phyloP scores from a whole-genome alignment of 2,113 vertebrate species.

The Promerops cafer region DNA sequence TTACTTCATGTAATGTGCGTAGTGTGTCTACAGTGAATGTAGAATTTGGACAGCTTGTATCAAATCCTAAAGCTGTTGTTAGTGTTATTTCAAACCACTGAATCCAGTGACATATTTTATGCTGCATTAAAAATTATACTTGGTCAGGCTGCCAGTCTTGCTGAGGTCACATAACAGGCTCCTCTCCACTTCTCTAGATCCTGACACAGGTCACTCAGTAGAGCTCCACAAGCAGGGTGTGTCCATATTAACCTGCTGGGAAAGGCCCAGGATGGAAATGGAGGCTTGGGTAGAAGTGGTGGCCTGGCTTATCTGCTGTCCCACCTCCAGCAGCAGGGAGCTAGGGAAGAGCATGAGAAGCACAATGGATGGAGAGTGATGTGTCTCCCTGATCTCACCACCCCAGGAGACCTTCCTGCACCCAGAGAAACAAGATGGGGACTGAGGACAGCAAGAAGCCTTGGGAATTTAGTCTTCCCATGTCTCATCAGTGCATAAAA shows the following conservation, averaged over 20 bases:
- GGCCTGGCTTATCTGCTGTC: background rate
- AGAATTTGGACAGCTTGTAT: background rate
- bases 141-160: background rate
- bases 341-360: background rate
- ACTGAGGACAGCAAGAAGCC: background rate
- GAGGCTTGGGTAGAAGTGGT: background rate
- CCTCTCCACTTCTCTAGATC: background rate
- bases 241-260: background rate
- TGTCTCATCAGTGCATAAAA: background rate
- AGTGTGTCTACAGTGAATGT: background rate
- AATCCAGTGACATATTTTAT: background rate
- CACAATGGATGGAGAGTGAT: background rate
- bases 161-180: background rate
- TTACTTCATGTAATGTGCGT: fast-evolving
- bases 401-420: background rate
- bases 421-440: background rate
- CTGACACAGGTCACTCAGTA: background rate
- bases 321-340: background rate
- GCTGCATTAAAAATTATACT: background rate
- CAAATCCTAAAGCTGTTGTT: background rate
- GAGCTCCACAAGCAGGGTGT: background rate
- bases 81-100: background rate
- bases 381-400: background rate
- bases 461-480: background rate
- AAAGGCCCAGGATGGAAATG: background rate